Evolutionary conservation across 2,888 invertebrate species (phyloP), one percentile per base, ranked within the genome.

Genomic region (Dascillus cervinus): DNA sequence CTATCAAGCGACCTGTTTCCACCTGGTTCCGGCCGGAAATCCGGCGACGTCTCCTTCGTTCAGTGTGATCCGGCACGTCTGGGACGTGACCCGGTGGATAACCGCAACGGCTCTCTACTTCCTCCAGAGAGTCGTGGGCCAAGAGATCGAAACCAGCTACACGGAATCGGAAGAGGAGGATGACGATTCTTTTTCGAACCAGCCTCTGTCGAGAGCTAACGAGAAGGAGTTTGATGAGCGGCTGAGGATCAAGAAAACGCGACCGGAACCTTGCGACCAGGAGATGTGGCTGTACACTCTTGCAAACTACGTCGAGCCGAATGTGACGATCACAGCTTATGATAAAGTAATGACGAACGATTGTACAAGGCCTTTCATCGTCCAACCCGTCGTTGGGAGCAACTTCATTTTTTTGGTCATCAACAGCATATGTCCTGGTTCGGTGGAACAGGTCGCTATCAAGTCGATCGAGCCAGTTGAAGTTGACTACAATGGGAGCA

Each of bases 1-100:
- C 62, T 92, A 91, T 58, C 92, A 92, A 64, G 89, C 86, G 0
- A 82, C 91, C 6, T 92, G 91, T 62, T 85, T 87, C 49, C 76
- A 81, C 43, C 72, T 71, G 13, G 77, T 72, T 44, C 73, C 72
- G 38, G 73, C 73, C 3, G 69, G 71, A 9, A 85, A 53, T 49
- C 56, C 60, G n/a, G 64, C 65, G 2, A n/a, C n/a, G n/a, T n/a
- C n/a, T n/a, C n/a, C n/a, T n/a, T n/a, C n/a, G n/a, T n/a, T n/a
- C n/a, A n/a, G n/a, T n/a, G n/a, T n/a, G n/a, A n/a, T n/a, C n/a
- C n/a, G n/a, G n/a, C n/a, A n/a, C n/a, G n/a, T n/a, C n/a, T n/a
- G n/a, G n/a, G 64, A 71, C 15, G 49, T 75, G 2, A 52, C 75
- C 51, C 69, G 71, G 40, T 79, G 78, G 77, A 60, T 75, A 33